Base-by-base conservation (phyloP, 2,113 vertebrate genomes). In the Seriola quinqueradiata region DNA sequence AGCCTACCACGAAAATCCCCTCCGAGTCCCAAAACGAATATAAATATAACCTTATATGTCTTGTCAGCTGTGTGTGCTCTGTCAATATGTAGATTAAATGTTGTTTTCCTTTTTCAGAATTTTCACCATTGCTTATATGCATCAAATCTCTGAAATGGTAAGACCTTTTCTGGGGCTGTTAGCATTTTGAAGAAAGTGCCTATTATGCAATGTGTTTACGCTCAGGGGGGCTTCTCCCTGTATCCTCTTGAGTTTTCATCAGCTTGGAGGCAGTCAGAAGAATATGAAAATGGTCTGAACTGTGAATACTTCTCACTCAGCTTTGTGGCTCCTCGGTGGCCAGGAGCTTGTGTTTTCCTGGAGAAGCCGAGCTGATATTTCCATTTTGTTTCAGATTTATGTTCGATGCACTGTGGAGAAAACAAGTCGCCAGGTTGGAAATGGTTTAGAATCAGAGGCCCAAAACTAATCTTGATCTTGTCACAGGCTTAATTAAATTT, bases 141-240 rank as follows among this genome's bases (percentile, higher is more conserved):
- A 8, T 84, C 71, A 80, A 90, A 84, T 90, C 76, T 85, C 63
- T 83, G 69, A 90, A 92, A 93, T 89, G 85, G 40, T 83, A 89
- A 91, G 91, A 93, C 92, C 91, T 95, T 93, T 94, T 93, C 87
- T 71, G 89, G 82, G 91, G 94, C 88, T 91, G 88, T 93, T 94
- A 93, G 90, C 92, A 93, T 94, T 94, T 91, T 76, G 79, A 90
- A 90, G 89, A 88, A 90, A 93, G 87, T 88, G 75, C 87, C 83
- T 88, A 88, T 93, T 93, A 91, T 90, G 91, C 91, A 91, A 89
- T 67, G 81, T 93, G 91, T 90, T 92, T 87, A 88, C 50, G 90
- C 93, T 93, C 74, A 78, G 61, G 79, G 92, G 90, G 71, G 81
- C 77, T 87, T 85, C 79, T 71, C 54, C 28, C 69, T 17, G 23